Evolutionary conservation across 2,888 invertebrate genomes (phyloP).

Genomic region (Argynnis bischoffii): DNA sequence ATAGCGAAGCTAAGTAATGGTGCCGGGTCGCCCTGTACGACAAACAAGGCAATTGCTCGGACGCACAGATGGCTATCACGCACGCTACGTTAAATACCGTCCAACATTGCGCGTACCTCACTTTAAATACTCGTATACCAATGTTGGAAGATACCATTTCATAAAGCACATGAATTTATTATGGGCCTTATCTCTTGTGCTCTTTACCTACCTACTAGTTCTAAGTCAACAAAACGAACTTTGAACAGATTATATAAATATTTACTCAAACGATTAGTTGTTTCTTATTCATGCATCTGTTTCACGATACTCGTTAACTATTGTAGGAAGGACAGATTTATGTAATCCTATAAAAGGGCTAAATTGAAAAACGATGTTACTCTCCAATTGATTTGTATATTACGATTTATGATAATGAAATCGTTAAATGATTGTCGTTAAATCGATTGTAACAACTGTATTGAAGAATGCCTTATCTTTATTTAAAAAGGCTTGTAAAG

Average conservation of each 20-base stretch:
- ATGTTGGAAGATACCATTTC: conserved; percentile 37
- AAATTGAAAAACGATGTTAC: conserved; percentile 32
- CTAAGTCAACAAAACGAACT: conserved; percentile 11
- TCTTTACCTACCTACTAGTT: conserved; percentile 20
- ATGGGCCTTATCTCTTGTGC: conserved; percentile 30
- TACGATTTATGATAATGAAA: conserved; percentile 1
- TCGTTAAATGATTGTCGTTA: neutral
- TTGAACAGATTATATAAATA: conserved; percentile 20
- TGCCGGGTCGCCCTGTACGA: conserved; percentile 50
- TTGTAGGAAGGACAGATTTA: conserved; percentile 31
- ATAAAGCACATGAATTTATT: conserved; percentile 42
- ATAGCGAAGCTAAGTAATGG: conserved; percentile 41
- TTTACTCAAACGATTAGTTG: conserved; percentile 23
- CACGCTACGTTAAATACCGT: conserved; percentile 53
- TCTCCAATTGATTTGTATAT: conserved; percentile 13
- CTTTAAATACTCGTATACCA: conserved; percentile 38
- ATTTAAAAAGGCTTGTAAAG: no score
- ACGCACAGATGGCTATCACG: conserved; percentile 64
- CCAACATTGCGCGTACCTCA: conserved; percentile 38
- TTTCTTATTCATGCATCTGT: conserved; percentile 25
- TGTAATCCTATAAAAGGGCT: conserved; percentile 23
- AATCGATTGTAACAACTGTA: neutral
- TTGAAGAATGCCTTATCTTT: neutral
- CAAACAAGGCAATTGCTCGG: conserved; percentile 75
- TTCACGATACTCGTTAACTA: conserved; percentile 15